Evolutionary conservation across 53 echinoderm and acorn worm genomes (phyloP).

Genomic region (Henricia sp.): DNA sequence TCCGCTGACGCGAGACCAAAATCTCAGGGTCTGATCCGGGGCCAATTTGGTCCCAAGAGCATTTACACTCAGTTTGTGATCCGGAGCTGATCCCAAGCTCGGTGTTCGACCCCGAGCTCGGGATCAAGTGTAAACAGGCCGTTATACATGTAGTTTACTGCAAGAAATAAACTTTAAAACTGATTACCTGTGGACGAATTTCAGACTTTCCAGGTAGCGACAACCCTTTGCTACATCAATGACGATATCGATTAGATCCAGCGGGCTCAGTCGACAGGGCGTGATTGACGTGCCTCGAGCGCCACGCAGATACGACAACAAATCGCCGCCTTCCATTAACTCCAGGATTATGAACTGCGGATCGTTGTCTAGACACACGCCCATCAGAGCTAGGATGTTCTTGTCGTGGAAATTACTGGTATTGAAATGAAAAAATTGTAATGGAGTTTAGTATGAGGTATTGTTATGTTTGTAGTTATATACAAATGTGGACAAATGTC

Average conservation of each 20-base stretch:
- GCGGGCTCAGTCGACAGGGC: slow-evolving; percentile 55
- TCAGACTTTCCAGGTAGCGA: slow-evolving; percentile 85
- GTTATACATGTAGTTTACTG: no score
- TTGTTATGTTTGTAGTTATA: no score
- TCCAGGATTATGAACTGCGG: slow-evolving; percentile 96
- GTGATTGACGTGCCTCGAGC: slow-evolving; percentile 71
- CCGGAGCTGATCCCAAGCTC: no score
- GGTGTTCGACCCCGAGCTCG: no score
- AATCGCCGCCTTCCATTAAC: slow-evolving; percentile 98
- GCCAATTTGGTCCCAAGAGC: no score
- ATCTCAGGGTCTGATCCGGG: no score
- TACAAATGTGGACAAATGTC: no score
- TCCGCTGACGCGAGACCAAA: no score
- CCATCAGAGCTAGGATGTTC: slow-evolving; percentile 85
- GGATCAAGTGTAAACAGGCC: no score
- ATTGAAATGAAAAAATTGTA: background rate
- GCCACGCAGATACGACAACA: slow-evolving; percentile 82
- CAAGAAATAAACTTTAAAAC: no score
- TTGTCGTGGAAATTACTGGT: slow-evolving; percentile 93
- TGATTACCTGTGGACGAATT: slow-evolving; percentile 99
- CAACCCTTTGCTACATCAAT: slow-evolving; percentile 90
- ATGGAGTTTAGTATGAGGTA: no score
- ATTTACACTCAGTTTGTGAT: no score
- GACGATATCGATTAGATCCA: slow-evolving; percentile 88
- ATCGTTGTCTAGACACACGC: slow-evolving; percentile 97